Evolutionary conservation across 2,888 invertebrate genomes (phyloP).

Genomic region (Cephalotes varians): DNA sequence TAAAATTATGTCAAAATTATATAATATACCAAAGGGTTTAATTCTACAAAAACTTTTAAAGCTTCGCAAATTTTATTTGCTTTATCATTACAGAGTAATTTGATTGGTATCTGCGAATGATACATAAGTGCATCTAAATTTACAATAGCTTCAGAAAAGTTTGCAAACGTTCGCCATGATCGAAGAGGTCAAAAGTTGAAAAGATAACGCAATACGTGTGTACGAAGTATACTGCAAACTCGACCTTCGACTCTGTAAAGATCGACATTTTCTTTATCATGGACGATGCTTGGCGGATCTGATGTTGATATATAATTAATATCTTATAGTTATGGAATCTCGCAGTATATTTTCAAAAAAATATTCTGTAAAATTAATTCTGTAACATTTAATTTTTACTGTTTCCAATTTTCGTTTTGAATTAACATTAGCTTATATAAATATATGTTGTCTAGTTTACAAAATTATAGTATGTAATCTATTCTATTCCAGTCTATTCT

Average conservation of each 20-base stretch:
- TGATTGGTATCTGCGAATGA: not conserved
- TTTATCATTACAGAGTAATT: not conserved
- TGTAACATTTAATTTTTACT: not conserved
- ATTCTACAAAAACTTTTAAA: not conserved
- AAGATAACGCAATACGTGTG: conserved; percentile 28
- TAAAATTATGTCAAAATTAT: conserved; percentile 11
- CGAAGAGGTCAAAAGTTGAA: conserved; percentile 50
- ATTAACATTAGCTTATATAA: not conserved
- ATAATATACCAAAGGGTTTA: not conserved
- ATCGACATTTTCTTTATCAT: conserved; percentile 52
- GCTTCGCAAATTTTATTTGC: not conserved
- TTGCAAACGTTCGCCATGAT: not conserved
- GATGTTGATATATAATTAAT: not conserved
- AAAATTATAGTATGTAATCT: not conserved
- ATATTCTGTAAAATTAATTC: not conserved
- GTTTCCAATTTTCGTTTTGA: not conserved
- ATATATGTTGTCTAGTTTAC: not conserved
- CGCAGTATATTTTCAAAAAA: not conserved
- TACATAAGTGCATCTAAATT: not conserved
- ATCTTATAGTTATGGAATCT: not conserved
- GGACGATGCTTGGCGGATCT: not conserved
- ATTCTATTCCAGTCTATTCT: not conserved
- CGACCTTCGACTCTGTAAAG: conserved; percentile 48
- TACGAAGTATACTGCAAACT: conserved; percentile 36
- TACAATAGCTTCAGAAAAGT: conserved; percentile 23